A percentile compares a stretch with the other conserved stretches of the same genome.
Evolutionary conservation across 2,888 invertebrate species (phyloP).

Genomic region (Scaeva pyrastri): DNA sequence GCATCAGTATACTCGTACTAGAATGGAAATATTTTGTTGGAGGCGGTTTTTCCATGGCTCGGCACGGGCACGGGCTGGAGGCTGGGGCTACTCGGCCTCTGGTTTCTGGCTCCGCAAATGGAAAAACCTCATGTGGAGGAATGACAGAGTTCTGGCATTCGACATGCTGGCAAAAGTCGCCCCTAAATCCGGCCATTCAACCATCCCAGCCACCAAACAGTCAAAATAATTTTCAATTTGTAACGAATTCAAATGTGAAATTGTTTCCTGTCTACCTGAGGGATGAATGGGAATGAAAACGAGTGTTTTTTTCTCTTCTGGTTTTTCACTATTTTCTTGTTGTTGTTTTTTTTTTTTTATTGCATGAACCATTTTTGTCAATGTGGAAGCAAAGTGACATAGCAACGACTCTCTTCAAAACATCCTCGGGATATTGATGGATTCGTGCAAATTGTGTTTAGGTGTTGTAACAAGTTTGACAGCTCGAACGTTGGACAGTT

Average conservation of each 20-base stretch:
- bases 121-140: conserved; percentile 28
- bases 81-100: conserved; percentile 39
- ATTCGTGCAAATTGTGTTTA: conserved; percentile 69
- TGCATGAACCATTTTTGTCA: conserved; percentile 16
- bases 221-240: conserved; percentile 75
- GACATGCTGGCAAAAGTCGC: conserved; percentile 62
- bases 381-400: conserved; percentile 2
- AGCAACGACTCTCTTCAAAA: conserved; percentile 42
- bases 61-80: background rate
- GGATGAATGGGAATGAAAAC: conserved; percentile 68
- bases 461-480: conserved; percentile 56
- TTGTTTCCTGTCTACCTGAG: conserved; percentile 75
- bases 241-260: conserved; percentile 76
- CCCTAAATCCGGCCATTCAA: conserved; percentile 45
- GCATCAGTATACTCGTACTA: conserved; percentile 6
- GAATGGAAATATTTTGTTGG: conserved; percentile 48
- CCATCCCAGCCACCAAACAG: conserved; percentile 51
- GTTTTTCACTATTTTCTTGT: background rate
- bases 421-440: conserved; percentile 68
- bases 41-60: conserved; percentile 29
- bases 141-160: conserved; percentile 30
- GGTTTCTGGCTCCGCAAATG: conserved; percentile 14
- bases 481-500: conserved; percentile 31
- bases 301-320: conserved; percentile 34
- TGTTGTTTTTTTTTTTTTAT: background rate